Conservation (phyloP, 2,113 vertebrate genomes). For the Datnioides undecimradiatus region DNA sequence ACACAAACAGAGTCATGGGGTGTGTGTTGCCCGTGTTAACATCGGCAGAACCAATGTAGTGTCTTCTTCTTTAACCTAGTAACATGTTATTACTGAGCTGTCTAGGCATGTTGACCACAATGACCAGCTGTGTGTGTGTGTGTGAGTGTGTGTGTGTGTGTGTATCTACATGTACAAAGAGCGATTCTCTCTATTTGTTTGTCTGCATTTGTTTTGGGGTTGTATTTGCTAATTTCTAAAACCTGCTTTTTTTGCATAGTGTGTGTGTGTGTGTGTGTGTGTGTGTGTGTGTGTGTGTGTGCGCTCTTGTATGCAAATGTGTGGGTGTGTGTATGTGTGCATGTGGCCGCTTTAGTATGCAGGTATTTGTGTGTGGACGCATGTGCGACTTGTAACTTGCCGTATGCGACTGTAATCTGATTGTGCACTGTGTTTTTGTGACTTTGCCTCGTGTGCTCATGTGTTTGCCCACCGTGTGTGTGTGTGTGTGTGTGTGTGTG, state of each 20-base stretch:
- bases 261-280: not conserved
- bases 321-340: not conserved
- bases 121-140: slow-evolving; percentile 32
- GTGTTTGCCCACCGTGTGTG: slow-evolving; percentile 32
- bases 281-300: not conserved
- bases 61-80: slow-evolving; percentile 34
- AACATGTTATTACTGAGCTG: slow-evolving; percentile 60
- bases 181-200: not conserved
- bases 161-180: not conserved
- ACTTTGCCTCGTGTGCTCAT: slow-evolving; percentile 11
- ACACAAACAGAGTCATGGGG: not conserved
- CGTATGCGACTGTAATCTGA: slow-evolving; percentile 15
- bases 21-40: slow-evolving; percentile 46
- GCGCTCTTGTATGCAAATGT: not conserved
- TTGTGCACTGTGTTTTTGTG: not conserved
- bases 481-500: slow-evolving; percentile 6
- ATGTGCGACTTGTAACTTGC: not conserved
- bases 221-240: not conserved
- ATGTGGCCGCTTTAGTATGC: slow-evolving; percentile 11
- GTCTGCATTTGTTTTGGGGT: not conserved
- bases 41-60: slow-evolving; percentile 37
- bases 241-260: not conserved
- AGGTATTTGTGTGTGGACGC: slow-evolving; percentile 22
- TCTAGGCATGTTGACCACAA: slow-evolving; percentile 16
- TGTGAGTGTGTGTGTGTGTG: not conserved